Evolutionary conservation across 2,888 invertebrate genomes (phyloP).

Genomic region (Sicus ferrugineus): DNA sequence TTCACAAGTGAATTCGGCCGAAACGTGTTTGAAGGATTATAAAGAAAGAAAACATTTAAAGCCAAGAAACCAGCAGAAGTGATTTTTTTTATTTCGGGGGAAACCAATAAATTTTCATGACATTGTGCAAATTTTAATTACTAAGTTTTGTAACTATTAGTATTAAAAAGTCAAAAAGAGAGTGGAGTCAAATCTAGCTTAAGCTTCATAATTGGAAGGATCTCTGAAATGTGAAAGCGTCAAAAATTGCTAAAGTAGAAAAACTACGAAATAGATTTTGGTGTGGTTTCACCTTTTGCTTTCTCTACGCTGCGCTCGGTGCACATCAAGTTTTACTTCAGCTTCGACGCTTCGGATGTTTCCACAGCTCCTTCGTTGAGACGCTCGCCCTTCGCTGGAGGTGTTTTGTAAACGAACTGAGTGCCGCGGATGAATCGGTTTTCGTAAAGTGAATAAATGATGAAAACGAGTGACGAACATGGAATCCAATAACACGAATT

Average conservation of each 20-base stretch:
- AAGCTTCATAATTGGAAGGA: neutral
- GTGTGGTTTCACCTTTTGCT: constrained; percentile 31
- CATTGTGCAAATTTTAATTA: too few relatives aligned
- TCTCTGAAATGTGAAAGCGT: constrained; percentile 45
- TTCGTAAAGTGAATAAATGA: constrained; percentile 37
- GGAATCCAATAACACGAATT: constrained; percentile 37
- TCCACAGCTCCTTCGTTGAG: constrained; percentile 18
- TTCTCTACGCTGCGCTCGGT: constrained; percentile 28
- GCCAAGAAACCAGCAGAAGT: too few relatives aligned
- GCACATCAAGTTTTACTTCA: constrained; percentile 26
- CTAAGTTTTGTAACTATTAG: too few relatives aligned
- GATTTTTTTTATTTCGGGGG: too few relatives aligned
- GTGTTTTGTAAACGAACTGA: neutral
- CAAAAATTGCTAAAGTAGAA: constrained; percentile 23
- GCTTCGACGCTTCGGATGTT: constrained; percentile 6
- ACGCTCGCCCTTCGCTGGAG: neutral
- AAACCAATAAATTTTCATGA: too few relatives aligned
- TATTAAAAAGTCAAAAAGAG: too few relatives aligned
- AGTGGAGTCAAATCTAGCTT: too few relatives aligned
- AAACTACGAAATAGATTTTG: constrained; percentile 19
- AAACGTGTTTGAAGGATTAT: neutral
- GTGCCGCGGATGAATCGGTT: constrained; percentile 35
- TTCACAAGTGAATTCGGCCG: constrained; percentile 46
- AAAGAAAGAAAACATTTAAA: constrained; percentile 8
- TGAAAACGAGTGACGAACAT: constrained; percentile 27